Base-by-base conservation (phyloP, 1,140 invertebrate genomes). In the Hylaeus anthracinus region DNA sequence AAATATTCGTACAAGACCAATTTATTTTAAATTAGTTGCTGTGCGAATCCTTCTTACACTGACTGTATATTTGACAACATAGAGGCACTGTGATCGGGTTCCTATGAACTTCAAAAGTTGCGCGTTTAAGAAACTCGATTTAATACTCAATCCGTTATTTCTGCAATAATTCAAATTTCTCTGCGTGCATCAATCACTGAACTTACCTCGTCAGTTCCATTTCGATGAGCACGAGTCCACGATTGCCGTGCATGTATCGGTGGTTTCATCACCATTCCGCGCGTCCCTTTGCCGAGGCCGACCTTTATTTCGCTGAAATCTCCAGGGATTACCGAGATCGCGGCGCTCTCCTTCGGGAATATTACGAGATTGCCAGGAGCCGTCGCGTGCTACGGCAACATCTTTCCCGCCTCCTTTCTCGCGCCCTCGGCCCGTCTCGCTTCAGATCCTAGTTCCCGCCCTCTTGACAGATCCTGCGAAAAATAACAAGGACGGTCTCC, bases 361-460 rank as follows among this genome's bases (percentile, higher is more conserved):
- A 92, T 93, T 91, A 92, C 88, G 90, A 92, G 90, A 93, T 93
- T 92, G 90, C 91, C 88, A 88, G 87, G 89, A 67, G n/a, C 64
- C 83, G 86, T 88, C 82, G 76, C 79, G 86, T 81, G 67, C 75
- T 78, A 58, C 78, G 48, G 65, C 73, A 66, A 61, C 79, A 67
- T 69, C 73, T 79, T 60, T 70, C 82, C 69, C 26, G 72, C 45
- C 76, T 66, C 79, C 81, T 81, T 75, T 86, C 84, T 84, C 79
- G 75, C 78, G 26, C 53, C 26, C 26, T 26, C 26, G 26, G 26
- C 10, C 48, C 70, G 64, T 79, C 80, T 79, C 53, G 60, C 61
- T 45, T 41, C 3, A 64, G 45, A 45, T 66, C 61, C 55, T 58
- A 41, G 80, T 60, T 58, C 58, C 64, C 74, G 64, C 41, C 65